Evolutionary conservation across 2,888 invertebrate genomes (phyloP).

Genomic region (Drosophila affinis): DNA sequence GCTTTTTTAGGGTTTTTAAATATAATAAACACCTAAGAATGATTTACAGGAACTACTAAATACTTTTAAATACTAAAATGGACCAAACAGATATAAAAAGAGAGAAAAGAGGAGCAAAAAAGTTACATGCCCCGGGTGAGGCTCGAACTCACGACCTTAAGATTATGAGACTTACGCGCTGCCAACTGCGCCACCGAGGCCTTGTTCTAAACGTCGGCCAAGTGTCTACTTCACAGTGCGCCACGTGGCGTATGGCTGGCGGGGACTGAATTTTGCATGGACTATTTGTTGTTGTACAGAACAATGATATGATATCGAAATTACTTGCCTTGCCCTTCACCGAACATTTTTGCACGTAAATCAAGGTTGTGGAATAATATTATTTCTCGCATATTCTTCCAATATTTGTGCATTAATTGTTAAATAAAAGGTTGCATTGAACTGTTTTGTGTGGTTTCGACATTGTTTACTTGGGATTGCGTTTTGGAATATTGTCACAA

Average conservation of each 20-base stretch:
- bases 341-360: conserved; percentile 47
- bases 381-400: conserved; percentile 31
- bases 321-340: not conserved
- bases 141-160: conserved; percentile 84
- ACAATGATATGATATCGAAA: conserved; percentile 26
- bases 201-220: conserved; percentile 29
- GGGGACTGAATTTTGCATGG: conserved; percentile 1
- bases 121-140: conserved; percentile 81
- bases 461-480: conserved; percentile 16
- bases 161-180: conserved; percentile 84
- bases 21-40: not conserved
- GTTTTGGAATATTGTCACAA: conserved; percentile 17
- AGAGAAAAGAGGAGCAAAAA: conserved; percentile 43
- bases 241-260: conserved; percentile 57
- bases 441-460: not conserved
- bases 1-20: not conserved
- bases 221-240: conserved; percentile 39
- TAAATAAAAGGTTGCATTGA: conserved; percentile 19
- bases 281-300: conserved; percentile 15
- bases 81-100: not conserved
- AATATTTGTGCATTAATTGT: conserved; percentile 16
- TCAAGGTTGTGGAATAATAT: conserved; percentile 32
- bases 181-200: conserved; percentile 84
- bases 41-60: not conserved
- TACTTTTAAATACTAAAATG: no score